These are phyloP conservation scores for Columba guinea DNA, from an alignment of 2,797 vertebrate species.

Conservation along the genomic window DNA sequence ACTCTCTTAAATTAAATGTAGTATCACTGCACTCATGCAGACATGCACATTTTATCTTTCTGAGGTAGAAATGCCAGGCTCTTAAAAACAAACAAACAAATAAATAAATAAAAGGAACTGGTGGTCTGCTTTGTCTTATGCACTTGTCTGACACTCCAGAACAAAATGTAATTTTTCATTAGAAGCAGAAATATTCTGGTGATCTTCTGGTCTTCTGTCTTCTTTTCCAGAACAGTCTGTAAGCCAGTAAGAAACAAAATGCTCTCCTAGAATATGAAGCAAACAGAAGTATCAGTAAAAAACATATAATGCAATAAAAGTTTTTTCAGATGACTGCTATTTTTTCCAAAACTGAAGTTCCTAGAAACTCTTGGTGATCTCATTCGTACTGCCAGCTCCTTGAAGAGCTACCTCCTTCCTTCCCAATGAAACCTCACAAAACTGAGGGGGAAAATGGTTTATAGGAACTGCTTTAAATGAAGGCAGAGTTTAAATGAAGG, in stretches of 20 bases:
- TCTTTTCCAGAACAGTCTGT: constrained; percentile 1
- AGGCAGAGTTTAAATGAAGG: fast-evolving
- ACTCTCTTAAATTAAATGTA: not conserved
- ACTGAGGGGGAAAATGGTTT: not conserved
- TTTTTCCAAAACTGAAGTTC: not conserved
- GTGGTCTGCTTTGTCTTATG: not conserved
- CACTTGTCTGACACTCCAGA: not conserved
- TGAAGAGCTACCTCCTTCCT: not conserved
- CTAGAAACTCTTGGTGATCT: not conserved
- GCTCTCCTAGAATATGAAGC: constrained; percentile 8
- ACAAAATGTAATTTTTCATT: not conserved
- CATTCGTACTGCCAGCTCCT: not conserved
- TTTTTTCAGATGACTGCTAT: not conserved
- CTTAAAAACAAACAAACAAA: not conserved
- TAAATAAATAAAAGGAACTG: not conserved
- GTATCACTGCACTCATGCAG: not conserved
- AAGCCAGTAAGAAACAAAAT: not conserved
- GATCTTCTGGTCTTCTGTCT: not conserved
- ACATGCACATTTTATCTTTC: not conserved
- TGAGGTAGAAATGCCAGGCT: not conserved
- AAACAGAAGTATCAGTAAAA: constrained; percentile 32
- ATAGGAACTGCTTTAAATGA: not conserved
- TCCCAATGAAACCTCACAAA: not conserved
- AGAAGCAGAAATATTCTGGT: not conserved
- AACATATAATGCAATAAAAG: fast-evolving